phyloP scores from a whole-genome alignment of 2,113 vertebrate genomes.

The Aptenodytes patagonicus region DNA sequence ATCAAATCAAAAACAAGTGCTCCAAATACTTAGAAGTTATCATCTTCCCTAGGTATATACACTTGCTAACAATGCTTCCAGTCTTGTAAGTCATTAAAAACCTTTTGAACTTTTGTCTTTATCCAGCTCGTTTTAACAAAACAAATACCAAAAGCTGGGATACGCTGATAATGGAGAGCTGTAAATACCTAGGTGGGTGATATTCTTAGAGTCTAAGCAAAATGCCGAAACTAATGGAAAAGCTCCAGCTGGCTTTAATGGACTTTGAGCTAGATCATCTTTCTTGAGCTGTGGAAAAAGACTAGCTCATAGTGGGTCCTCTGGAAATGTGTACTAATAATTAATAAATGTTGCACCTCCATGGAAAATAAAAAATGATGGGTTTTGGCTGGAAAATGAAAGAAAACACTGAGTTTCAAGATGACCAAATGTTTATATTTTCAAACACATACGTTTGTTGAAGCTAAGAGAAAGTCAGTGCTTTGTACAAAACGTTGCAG shows the following conservation, averaged over 20 bases:
- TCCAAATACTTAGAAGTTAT: background rate
- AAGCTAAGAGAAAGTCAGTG: background rate
- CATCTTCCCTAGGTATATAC: background rate
- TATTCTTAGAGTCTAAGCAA: background rate
- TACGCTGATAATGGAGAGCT: background rate
- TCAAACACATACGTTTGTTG: background rate
- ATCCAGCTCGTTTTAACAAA: background rate
- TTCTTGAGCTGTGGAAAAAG: background rate
- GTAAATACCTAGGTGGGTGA: background rate
- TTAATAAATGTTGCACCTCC: background rate
- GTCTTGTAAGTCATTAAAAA: constrained; percentile 9
- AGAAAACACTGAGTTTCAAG: background rate
- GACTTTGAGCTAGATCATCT: background rate
- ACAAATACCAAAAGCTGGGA: constrained; percentile 8
- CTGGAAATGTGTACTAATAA: background rate
- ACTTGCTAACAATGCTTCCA: background rate
- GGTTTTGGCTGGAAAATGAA: background rate
- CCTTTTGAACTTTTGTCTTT: constrained; percentile 34
- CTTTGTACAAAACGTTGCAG: background rate
- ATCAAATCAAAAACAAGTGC: constrained; percentile 4
- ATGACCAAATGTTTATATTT: background rate
- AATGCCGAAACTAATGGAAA: background rate
- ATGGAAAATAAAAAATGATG: background rate
- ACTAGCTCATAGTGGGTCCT: background rate
- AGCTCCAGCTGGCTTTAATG: background rate